Evolutionary conservation across 1,140 invertebrate species (phyloP), one percentile per base, ranked within the genome.

Genomic region (Coelopa frigida): DNA sequence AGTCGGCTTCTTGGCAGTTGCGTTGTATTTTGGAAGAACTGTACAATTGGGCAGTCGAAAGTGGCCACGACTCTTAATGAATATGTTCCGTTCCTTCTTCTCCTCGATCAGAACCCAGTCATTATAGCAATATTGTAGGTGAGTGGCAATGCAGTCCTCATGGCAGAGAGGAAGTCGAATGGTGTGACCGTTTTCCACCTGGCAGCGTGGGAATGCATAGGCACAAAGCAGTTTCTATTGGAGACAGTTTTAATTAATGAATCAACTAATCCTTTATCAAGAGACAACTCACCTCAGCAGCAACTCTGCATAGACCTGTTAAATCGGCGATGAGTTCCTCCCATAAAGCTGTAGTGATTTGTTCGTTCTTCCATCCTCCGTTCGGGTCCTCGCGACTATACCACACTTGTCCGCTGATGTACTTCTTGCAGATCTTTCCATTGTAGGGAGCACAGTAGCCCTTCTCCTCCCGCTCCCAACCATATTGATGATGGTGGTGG

Each of bases 71-170:
- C 81, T 83, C 70, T 85, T 81, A 50, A 89, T 81, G 62, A 74
- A 83, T 44, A 89, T 81, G 10, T 82, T 80, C 40, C 82, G 74
- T 47, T 82, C 78, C 65, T 90, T 93, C 65, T 91, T 89, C 55
- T 89, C 87, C 71, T 94, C 88, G 46, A 94, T 83, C 23, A 89
- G 68, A 14, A 86, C 82, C 92, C 92, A 95, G 59, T 94, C 86
- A 58, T 87, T 88, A 66, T 89, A 92, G 72, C 93, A 97, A 70
- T 94, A 89, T 52, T 90, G 78, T 59, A 89, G 80, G 60, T 84
- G 82, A 5, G 94, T 85, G 21, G 90, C 92, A 56, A 89, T 80
- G 65, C 94, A 96, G 62, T 94, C 91, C 77, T 96, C 90, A 55
- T 87, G 89, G 74, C 86, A 95, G 10, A 92, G 68, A 14, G 87